Evolutionary conservation across 2,113 vertebrate species (phyloP), one percentile per base, ranked within the genome.

Genomic region (Solenodon paradoxus): DNA sequence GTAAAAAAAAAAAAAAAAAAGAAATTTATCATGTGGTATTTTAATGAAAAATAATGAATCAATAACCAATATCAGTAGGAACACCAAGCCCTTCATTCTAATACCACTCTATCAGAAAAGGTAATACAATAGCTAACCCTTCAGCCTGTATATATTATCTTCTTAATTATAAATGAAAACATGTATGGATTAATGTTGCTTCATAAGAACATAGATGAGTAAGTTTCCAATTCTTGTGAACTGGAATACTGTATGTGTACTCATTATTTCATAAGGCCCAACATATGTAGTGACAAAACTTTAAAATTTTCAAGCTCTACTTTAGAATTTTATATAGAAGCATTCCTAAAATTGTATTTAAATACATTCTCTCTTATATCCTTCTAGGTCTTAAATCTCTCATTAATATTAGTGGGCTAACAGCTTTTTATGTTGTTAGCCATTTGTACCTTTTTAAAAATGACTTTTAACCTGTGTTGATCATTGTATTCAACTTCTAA

Each of bases 401-500:
- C 78, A 80, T 53, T 84, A 90, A 85, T 93, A 86, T 77, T 92
- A 75, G 38, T 82, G 17, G 38, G 30, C 89, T 16, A 95, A 51
- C 9, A 88, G 22, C 89, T 64, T 24, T 88, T 95, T 35, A 8
- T 79, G 92, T 81, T 92, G 35, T 94, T 90, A 79, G 86, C 93
- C 61, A 9, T 95, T 96, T 95, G 45, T 32, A 55, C 30, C 35
- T 80, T 72, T 61, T 53, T 94, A 91, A 96, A 72, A 32, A 49
- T 94, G 94, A 82, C 81, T 95, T 96, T 98, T 90, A 97, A 92
- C 9, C 13, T 35, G 45, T 63, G 72, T 26, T 89, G 1, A 79
- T 85, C 71, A 95, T 38, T 84, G 45, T 84, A 95, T 95, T 97
- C 4, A 12, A 68, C 78, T 66, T 92, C 91, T 19, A 90, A 80